Conservation (phyloP, 2,888 invertebrate genomes). For the Vesta saturnalis region DNA sequence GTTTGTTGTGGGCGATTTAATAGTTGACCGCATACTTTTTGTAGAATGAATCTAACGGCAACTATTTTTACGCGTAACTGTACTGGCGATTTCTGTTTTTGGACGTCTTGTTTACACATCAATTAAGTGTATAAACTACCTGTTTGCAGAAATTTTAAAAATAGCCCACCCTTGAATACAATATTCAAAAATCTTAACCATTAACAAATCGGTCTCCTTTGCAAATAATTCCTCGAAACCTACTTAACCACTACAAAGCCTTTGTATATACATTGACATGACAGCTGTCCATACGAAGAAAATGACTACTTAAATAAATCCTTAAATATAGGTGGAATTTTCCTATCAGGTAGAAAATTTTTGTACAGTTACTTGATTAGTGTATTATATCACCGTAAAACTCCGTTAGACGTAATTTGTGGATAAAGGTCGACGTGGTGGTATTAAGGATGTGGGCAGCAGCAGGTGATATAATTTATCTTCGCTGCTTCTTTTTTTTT, state of each 20-base stretch:
- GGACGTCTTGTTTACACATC: background rate
- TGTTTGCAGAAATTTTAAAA: background rate
- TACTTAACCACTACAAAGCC: background rate
- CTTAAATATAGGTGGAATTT: background rate
- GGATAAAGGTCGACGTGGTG: constrained; percentile 32
- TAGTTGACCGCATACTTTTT: too few species aligned
- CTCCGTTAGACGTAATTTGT: constrained; percentile 34
- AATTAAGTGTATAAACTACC: background rate
- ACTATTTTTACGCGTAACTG: too few species aligned
- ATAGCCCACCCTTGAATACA: background rate
- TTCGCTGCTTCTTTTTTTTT: constrained; percentile 30
- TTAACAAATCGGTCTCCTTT: background rate
- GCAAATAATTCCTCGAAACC: background rate
- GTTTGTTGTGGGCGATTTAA: too few species aligned
- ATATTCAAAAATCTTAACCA: background rate
- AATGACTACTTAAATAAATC: background rate
- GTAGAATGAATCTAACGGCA: too few species aligned
- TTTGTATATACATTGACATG: background rate
- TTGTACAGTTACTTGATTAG: constrained; percentile 27
- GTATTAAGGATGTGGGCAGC: constrained; percentile 41
- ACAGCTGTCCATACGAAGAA: background rate
- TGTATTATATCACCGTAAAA: constrained; percentile 26
- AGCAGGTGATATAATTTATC: constrained; percentile 47
- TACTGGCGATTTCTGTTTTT: too few species aligned
- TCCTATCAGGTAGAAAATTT: background rate